These are phyloP conservation scores for Palythoa heliodiscus DNA, from an alignment of 92 coral and sea anemone genomes.

Conservation along the genomic window DNA sequence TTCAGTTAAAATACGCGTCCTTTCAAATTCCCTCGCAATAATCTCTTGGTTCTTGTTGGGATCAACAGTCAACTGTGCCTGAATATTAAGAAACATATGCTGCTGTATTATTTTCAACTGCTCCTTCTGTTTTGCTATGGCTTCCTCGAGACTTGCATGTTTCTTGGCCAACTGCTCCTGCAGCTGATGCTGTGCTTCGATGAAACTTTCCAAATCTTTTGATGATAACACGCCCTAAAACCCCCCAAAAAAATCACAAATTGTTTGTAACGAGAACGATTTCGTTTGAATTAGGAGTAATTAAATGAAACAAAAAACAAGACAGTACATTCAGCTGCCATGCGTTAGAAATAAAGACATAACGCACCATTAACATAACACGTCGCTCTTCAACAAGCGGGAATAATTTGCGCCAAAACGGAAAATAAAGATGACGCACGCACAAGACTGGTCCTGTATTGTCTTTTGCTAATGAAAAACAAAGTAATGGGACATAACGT, in stretches of 20 bases:
- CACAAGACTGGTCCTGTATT: no score
- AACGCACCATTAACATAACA: no score
- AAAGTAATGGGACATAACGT: no score
- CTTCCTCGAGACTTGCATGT: conserved; percentile 73
- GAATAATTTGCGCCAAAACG: no score
- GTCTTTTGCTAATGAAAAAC: no score
- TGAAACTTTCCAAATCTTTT: conserved; percentile 75
- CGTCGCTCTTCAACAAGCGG: no score
- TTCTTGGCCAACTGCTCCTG: conserved; percentile 84
- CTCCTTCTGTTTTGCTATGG: conserved; percentile 74
- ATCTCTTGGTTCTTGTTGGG: conserved; percentile 67
- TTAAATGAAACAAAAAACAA: no score
- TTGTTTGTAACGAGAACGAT: no score
- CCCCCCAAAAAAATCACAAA: neutral
- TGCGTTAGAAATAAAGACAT: no score
- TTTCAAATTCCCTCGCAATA: conserved; percentile 66
- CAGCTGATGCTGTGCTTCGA: conserved; percentile 84
- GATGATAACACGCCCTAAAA: conserved; percentile 64
- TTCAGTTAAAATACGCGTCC: conserved; percentile 64
- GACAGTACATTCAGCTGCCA: no score
- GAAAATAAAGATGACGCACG: no score
- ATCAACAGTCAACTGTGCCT: conserved; percentile 83
- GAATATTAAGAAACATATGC: conserved; percentile 91
- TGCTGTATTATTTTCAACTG: conserved; percentile 85
- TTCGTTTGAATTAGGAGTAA: no score